A percentile compares a stretch with the other conserved stretches of the same genome.
Conservation (phyloP, 2,888 invertebrate species). For the Sipha maydis region DNA sequence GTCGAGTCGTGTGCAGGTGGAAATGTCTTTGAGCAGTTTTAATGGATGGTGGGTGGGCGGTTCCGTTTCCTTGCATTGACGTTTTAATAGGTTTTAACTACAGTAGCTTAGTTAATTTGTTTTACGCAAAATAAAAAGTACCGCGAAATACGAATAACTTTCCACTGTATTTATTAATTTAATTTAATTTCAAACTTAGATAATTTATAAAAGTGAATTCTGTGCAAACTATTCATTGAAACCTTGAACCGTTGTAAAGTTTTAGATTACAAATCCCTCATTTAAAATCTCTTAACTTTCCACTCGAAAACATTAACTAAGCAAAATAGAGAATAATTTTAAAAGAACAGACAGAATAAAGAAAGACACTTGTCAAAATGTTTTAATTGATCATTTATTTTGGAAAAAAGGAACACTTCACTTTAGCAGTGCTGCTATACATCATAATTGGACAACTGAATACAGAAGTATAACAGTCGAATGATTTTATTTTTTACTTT, state of each 20-base stretch:
- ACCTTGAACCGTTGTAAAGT: constrained; percentile 21
- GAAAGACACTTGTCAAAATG: background rate
- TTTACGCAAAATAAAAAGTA: background rate
- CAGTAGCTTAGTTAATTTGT: background rate
- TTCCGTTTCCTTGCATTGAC: background rate
- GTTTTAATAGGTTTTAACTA: background rate
- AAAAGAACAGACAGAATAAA: constrained; percentile 11
- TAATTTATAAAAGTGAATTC: constrained; percentile 33
- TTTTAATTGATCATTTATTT: constrained; percentile 28
- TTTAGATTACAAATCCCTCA: background rate
- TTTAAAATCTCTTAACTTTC: constrained; percentile 23
- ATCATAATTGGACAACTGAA: background rate
- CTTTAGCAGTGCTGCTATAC: background rate
- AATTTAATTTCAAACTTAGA: constrained; percentile 10
- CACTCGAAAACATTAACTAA: background rate
- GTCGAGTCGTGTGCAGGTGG: too few species aligned
- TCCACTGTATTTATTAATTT: constrained; percentile 25
- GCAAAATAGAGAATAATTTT: background rate
- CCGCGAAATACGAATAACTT: background rate
- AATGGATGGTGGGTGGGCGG: too few species aligned
- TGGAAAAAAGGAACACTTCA: background rate
- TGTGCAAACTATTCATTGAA: constrained; percentile 31
- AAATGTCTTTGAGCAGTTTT: too few species aligned
- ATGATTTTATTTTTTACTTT: background rate
- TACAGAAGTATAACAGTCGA: background rate